These are phyloP conservation scores for Eugnorisma glareosa DNA, from an alignment of 2,888 invertebrate species.

Conservation along the genomic window DNA sequence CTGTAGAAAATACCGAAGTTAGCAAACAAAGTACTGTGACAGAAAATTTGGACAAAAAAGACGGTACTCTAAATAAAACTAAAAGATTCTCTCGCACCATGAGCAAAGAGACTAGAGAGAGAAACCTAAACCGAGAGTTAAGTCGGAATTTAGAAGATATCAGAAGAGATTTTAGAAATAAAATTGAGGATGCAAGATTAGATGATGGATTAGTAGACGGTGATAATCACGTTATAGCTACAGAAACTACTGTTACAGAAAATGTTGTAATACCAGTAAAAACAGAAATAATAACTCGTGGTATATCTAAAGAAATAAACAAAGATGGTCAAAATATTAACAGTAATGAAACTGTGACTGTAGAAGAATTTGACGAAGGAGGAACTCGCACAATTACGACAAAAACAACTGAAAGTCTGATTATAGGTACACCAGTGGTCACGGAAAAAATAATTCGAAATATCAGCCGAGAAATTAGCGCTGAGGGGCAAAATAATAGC, in stretches of 20 bases:
- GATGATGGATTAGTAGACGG: slow-evolving; percentile 20
- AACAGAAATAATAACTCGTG: slow-evolving; percentile 22
- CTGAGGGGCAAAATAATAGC: slow-evolving; percentile 1
- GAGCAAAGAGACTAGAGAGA: slow-evolving; percentile 54
- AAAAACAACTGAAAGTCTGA: slow-evolving; percentile 37
- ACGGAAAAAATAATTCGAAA: slow-evolving; percentile 40
- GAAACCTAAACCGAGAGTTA: slow-evolving; percentile 40
- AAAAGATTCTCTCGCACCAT: slow-evolving; percentile 61
- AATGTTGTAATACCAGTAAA: slow-evolving; percentile 16
- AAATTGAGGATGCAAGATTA: slow-evolving; percentile 29
- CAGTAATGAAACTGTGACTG: slow-evolving; percentile 22
- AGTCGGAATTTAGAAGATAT: slow-evolving; percentile 42
- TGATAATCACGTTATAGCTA: slow-evolving; percentile 16
- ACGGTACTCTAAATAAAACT: slow-evolving; percentile 54
- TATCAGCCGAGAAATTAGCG: slow-evolving; percentile 30
- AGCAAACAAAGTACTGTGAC: neutral
- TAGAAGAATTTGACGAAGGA: slow-evolving; percentile 37
- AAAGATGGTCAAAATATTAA: slow-evolving; percentile 27
- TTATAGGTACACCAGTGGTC: slow-evolving; percentile 35
- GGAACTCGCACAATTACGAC: slow-evolving; percentile 48
- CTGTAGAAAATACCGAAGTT: slow-evolving; percentile 13
- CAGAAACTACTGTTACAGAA: slow-evolving; percentile 22
- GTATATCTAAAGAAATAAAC: slow-evolving; percentile 33
- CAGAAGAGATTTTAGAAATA: slow-evolving; percentile 15
- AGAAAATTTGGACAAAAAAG: slow-evolving; percentile 38